Evolutionary conservation across 2,888 invertebrate species (phyloP).

Genomic region (Anorthoa munda): DNA sequence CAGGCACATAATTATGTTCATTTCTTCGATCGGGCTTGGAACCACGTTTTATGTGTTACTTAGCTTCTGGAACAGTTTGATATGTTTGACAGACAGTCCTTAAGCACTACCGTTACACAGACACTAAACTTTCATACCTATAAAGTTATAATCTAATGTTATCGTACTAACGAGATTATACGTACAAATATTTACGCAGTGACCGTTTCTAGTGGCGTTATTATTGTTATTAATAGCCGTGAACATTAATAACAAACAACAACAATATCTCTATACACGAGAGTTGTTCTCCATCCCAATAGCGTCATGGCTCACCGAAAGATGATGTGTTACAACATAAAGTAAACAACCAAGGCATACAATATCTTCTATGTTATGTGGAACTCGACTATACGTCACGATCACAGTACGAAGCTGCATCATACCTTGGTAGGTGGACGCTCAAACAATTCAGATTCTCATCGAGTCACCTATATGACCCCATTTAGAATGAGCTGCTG

Average conservation of each 20-base stretch:
- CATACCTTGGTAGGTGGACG: background rate
- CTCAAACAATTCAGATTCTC: background rate
- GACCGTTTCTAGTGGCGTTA: slow-evolving; percentile 10
- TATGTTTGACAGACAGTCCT: too few relatives aligned
- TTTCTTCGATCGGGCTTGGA: too few relatives aligned
- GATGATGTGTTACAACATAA: background rate
- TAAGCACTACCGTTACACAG: background rate
- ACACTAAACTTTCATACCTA: background rate
- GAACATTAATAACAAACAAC: slow-evolving; percentile 4
- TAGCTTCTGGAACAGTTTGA: background rate
- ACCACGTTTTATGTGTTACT: too few relatives aligned
- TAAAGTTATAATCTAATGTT: slow-evolving; percentile 5
- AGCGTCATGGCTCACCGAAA: background rate
- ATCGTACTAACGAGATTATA: slow-evolving; percentile 11
- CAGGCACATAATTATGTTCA: too few relatives aligned
- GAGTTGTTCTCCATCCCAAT: slow-evolving; percentile 5
- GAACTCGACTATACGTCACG: background rate
- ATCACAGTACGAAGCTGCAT: background rate
- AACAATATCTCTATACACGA: background rate
- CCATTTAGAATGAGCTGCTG: slow-evolving; percentile 2
- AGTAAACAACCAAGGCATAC: background rate
- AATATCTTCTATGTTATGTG: too few relatives aligned
- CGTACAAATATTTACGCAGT: slow-evolving; percentile 22
- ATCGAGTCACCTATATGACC: background rate
- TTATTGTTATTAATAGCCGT: slow-evolving; percentile 31